Percentiles rank a stretch among this genome's conserved stretches.
Conservation (phyloP, 2,113 vertebrate species). For the Misgurnus anguillicaudatus region DNA sequence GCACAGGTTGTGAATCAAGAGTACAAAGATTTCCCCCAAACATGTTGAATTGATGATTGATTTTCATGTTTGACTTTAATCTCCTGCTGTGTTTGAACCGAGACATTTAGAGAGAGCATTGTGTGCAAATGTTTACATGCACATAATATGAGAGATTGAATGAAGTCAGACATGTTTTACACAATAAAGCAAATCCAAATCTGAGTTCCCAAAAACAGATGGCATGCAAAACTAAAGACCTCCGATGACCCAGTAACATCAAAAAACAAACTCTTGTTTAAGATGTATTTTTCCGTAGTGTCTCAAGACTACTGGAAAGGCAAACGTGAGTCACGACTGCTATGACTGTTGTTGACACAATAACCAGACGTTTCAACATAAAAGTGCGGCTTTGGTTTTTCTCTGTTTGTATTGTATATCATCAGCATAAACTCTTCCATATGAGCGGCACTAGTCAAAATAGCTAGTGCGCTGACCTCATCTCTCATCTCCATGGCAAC, state of each 20-base stretch:
- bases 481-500: conserved; percentile 16
- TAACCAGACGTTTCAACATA: conserved; percentile 20
- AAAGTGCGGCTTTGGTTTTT: conserved; percentile 26
- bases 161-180: conserved; percentile 3
- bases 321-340: conserved; percentile 24
- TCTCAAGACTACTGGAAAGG: neutral
- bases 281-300: neutral
- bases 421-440: conserved; percentile 26
- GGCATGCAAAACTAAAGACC: neutral
- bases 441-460: conserved; percentile 17
- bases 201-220: neutral
- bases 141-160: neutral
- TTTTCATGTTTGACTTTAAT: neutral
- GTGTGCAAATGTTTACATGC: neutral
- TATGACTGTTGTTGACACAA: conserved; percentile 31
- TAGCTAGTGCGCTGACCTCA: neutral
- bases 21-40: neutral
- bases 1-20: neutral
- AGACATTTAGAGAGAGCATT: neutral
- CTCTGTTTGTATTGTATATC: conserved; percentile 25
- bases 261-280: neutral
- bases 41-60: neutral
- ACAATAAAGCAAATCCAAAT: neutral
- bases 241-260: neutral
- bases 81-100: neutral